phyloP scores from a whole-genome alignment of 2,888 invertebrate genomes.

The Ormyrus thymus region DNA sequence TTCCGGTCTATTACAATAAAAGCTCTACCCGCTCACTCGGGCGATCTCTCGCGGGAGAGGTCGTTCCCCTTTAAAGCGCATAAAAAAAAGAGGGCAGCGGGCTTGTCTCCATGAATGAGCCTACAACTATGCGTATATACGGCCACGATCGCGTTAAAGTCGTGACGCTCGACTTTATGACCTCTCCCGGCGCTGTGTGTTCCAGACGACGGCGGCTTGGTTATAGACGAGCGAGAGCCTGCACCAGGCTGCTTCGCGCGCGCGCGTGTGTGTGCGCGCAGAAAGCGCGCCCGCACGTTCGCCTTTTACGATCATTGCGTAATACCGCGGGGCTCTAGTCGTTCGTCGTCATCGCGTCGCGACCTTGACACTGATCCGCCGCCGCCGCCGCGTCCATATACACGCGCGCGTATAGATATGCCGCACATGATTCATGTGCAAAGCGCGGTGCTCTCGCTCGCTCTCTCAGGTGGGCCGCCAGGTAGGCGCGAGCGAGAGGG shows the following conservation, averaged over 20 bases:
- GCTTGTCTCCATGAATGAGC: slow-evolving; percentile 8
- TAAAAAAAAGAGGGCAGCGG: not conserved
- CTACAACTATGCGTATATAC: not conserved
- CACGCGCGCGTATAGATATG: slow-evolving; percentile 29
- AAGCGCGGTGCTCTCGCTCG: slow-evolving; percentile 33
- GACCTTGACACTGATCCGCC: slow-evolving; percentile 73
- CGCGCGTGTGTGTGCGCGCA: slow-evolving; percentile 27
- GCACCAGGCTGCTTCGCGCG: not conserved
- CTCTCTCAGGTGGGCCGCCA: slow-evolving; percentile 3
- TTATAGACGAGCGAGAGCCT: slow-evolving; percentile 17
- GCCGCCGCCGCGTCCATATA: slow-evolving; percentile 43
- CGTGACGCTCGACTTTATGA: slow-evolving; percentile 44
- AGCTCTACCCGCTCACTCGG: not conserved
- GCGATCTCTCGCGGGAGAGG: too few species aligned
- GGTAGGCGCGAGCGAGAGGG: slow-evolving; percentile 38
- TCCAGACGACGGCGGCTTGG: slow-evolving; percentile 31
- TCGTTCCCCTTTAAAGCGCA: too few species aligned
- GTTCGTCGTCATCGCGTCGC: slow-evolving; percentile 48
- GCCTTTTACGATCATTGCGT: slow-evolving; percentile 66
- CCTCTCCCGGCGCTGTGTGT: slow-evolving; percentile 1
- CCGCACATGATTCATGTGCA: slow-evolving; percentile 60
- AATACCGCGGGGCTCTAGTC: slow-evolving; percentile 57
- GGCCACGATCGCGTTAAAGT: slow-evolving; percentile 39
- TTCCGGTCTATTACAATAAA: slow-evolving; percentile 5
- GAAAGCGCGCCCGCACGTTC: slow-evolving; percentile 55